phyloP scores from a whole-genome alignment of 37 sponge, comb jelly and placozoan species.

The Eunapius fragilis region DNA sequence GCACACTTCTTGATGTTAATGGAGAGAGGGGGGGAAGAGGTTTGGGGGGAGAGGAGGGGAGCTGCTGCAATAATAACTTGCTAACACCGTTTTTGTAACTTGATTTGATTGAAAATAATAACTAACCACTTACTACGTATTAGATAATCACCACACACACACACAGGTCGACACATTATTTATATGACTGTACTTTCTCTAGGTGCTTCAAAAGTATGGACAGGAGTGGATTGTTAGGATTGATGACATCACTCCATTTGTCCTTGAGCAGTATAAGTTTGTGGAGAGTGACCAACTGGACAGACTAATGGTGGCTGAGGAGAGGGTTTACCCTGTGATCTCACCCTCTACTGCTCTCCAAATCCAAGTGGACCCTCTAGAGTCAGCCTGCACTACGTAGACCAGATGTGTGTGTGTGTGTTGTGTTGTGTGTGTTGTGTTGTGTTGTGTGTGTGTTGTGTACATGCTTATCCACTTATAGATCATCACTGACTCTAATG shows the following conservation, averaged over 20 bases:
- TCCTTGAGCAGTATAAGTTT: conserved; percentile 51
- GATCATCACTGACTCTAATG: too few relatives aligned
- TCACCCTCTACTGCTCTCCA: conserved; percentile 19
- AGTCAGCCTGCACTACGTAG: neutral
- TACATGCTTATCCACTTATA: too few relatives aligned
- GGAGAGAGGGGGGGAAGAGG: too few relatives aligned
- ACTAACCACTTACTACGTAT: too few relatives aligned
- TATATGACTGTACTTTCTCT: neutral
- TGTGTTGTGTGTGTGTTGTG: too few relatives aligned
- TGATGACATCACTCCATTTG: conserved; percentile 77
- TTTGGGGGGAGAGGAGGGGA: too few relatives aligned
- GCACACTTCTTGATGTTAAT: too few relatives aligned
- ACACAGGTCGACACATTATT: neutral
- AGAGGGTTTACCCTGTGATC: conserved; percentile 56
- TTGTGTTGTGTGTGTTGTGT: too few relatives aligned
- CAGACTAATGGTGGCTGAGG: conserved; percentile 57
- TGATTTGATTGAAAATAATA: too few relatives aligned
- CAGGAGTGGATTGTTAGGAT: conserved; percentile 73
- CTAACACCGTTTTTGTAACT: too few relatives aligned
- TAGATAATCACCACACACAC: neutral
- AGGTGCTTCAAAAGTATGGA: conserved; percentile 43
- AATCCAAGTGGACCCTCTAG: conserved; percentile 5
- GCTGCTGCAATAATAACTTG: too few relatives aligned
- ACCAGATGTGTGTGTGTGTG: neutral
- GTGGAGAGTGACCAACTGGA: conserved; percentile 42